Base-by-base conservation (phyloP, 37 sponge, comb jelly and placozoan species). In the Corticium candelabrum region DNA sequence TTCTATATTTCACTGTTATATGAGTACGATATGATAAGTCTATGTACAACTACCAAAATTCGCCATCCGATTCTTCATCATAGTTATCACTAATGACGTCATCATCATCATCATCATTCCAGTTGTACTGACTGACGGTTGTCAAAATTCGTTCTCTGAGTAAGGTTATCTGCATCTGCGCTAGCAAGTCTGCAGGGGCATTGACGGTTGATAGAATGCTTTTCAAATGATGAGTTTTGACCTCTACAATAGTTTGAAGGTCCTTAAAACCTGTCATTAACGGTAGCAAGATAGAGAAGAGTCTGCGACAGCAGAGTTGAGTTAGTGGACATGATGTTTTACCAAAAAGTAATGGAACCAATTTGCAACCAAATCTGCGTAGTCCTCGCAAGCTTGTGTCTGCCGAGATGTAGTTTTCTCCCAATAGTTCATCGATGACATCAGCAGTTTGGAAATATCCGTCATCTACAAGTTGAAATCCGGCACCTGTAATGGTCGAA, bases 51-150 rank as follows among this genome's bases (percentile, higher is more conserved):
- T n/a, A n/a, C n/a, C n/a, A n/a, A n/a, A n/a, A n/a, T n/a, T n/a
- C n/a, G 40, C 36, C 35, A 40, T 79, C 82, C 62, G 40, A 68
- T 40, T 41, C 50, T 21, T 4, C 82, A 67, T 2, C 38, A 38
- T 2, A 40, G 11, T 50, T 76, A 39, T 56, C 62, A 43, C 30
- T 80, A 69, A 34, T 7, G 27, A 21, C 3, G 38, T 1, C 57
- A 68, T 36, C 21, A 35, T 32, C 29, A 30, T 30, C 35, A n/a
- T 3, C 82, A 38, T 7, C 37, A 1, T 43, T 83, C 77, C 77
- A 68, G 62, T 50, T 21, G 62, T 27, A 50, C 62, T 50, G 15
- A 21, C 21, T 21, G 62, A 50, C 15, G 21, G 62, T 50, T 11
- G 15, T 11, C 11, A 11, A 21, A 50, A 50, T 50, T 11, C 15